Base-by-base conservation (phyloP, 1,140 invertebrate species). In the Branchinecta lynchi region DNA sequence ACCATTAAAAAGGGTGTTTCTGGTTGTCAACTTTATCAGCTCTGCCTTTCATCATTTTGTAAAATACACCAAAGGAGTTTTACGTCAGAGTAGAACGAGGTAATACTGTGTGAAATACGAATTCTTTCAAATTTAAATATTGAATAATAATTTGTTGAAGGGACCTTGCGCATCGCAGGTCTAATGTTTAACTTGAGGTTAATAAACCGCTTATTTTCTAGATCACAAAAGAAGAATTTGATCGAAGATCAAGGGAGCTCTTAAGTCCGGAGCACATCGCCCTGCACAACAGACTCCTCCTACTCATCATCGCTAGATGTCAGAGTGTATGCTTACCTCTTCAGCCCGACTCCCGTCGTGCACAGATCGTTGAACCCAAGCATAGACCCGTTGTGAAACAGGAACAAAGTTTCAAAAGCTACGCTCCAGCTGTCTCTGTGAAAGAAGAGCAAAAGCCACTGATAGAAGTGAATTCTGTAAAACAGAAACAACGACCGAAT, bases 271-370 rank as follows among this genome's bases (percentile, higher is more conserved):
- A 89, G 66, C 84, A 88, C 77, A 83, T 90, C 45, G 86, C 86
- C 77, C 80, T 89, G 43, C 89, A 92, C 76, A 92, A 92, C 80
- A 85, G 90, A 74, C 92, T 92, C 76, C 79, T 92, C 7, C 76
- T 91, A 8, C 87, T 87, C 9, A 80, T 92, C 65, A 82, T 92
- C 9, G 87, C 89, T 72, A 90, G 86, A 81, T 87, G 90, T 15
- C 86, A 88, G 75, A 84, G 82, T 43, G 77, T 87, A 17, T 71
- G 75, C 73, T 60, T 71, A 32, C 66, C 69, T 46, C 51, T 67
- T 17, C 65, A 43, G n/a, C 71, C 66, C 0, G 17, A 8, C 44
- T 43, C n/a, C 15, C 70, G 68, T 20, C 20, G 12, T 70, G 15
- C 51, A 44, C 51, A 17, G 45, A 44, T 71, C 68, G 45, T 12